Conservation (phyloP, 2,797 vertebrate species). For the Chlorospingus semifuscus region DNA sequence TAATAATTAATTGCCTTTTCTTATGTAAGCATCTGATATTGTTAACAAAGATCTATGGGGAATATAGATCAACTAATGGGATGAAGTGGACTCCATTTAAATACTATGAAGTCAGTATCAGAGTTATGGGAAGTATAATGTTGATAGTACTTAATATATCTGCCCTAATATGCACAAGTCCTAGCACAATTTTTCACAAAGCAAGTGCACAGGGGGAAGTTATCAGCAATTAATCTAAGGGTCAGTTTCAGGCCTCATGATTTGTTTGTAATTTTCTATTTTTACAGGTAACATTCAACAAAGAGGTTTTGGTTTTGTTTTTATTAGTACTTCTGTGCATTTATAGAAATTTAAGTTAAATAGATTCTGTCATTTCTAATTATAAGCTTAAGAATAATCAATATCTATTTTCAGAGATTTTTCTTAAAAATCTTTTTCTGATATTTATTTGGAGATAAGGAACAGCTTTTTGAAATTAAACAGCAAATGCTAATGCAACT, state of each 20-base stretch:
- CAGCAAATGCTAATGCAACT: background rate
- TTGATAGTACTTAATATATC: background rate
- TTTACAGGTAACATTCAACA: background rate
- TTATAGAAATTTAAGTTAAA: background rate
- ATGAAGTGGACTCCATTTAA: background rate
- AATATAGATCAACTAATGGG: background rate
- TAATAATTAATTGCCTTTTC: background rate
- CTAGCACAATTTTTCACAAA: background rate
- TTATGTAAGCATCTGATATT: background rate
- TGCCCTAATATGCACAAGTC: background rate
- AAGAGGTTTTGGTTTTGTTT: fast-evolving
- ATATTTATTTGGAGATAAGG: background rate
- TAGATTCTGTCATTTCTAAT: background rate
- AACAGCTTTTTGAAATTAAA: background rate
- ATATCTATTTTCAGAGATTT: background rate
- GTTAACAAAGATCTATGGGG: background rate
- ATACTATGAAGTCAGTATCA: background rate
- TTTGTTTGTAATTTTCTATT: background rate
- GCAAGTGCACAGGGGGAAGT: fast-evolving
- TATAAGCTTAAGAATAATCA: background rate
- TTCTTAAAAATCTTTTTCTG: background rate
- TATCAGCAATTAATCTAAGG: background rate
- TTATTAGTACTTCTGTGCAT: background rate
- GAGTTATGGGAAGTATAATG: background rate
- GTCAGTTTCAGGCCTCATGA: background rate